phyloP scores from a whole-genome alignment of 1,140 invertebrate species.

The Bombus terrestris region DNA sequence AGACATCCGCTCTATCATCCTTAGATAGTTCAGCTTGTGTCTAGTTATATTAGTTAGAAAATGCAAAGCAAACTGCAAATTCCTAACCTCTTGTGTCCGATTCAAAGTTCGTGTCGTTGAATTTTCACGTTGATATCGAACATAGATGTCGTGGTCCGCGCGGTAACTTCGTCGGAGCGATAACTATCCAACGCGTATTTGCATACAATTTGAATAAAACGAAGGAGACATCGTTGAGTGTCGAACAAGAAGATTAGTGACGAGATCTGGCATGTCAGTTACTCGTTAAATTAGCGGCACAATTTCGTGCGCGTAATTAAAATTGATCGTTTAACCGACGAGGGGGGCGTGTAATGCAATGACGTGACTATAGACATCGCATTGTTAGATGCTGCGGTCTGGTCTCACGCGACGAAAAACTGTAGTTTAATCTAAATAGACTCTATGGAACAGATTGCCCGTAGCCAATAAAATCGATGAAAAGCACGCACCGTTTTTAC shows the following conservation, averaged over 20 bases:
- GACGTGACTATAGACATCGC: neutral
- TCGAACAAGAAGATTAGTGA: conserved; percentile 18
- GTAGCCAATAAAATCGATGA: too few species aligned
- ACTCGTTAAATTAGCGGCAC: neutral
- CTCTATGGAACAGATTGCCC: too few species aligned
- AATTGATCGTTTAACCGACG: conserved; percentile 1
- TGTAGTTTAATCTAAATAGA: neutral
- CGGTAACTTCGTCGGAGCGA: neutral
- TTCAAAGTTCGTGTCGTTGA: too few species aligned
- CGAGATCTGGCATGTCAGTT: neutral
- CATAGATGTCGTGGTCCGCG: neutral
- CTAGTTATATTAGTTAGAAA: too few species aligned
- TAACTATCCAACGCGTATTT: conserved; percentile 20
- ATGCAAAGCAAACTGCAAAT: too few species aligned
- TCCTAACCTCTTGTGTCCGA: too few species aligned
- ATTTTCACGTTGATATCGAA: neutral
- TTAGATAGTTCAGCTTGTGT: too few species aligned
- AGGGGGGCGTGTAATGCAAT: neutral
- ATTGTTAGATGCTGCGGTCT: neutral
- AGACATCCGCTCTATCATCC: too few species aligned
- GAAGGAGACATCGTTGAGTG: neutral
- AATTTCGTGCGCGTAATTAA: conserved; percentile 27
- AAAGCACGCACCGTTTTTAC: neutral
- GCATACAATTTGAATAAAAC: conserved; percentile 43
- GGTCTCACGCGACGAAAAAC: neutral